These are phyloP conservation scores for Rana temporaria DNA, from an alignment of 2,113 vertebrate genomes.

Conservation along the genomic window DNA sequence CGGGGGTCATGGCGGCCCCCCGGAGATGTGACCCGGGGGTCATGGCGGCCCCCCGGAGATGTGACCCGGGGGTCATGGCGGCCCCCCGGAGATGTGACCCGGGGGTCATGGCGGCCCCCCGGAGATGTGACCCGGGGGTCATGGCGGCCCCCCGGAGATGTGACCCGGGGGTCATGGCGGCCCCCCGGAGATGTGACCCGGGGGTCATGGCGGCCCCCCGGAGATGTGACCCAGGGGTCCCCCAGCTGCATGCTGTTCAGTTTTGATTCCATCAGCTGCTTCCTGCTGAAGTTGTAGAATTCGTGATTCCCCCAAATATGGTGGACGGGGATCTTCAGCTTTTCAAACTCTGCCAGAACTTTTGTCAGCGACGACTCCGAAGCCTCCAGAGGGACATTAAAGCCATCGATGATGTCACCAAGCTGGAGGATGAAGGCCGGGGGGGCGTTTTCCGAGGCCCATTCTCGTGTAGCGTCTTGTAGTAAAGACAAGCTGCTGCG, in stretches of 20 bases:
- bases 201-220: constrained; percentile 5
- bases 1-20: no score
- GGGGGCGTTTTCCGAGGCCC: constrained; percentile 68
- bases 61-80: no score
- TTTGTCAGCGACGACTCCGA: constrained; percentile 75
- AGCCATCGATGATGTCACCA: constrained; percentile 91
- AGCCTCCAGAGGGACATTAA: constrained; percentile 71
- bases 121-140: no score
- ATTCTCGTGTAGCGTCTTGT: constrained; percentile 71
- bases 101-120: no score
- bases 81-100: no score
- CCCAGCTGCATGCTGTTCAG: constrained; percentile 74
- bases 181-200: background rate
- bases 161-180: no score
- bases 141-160: no score
- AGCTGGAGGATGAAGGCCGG: constrained; percentile 87
- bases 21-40: no score
- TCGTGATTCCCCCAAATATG: constrained; percentile 96
- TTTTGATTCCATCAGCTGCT: constrained; percentile 68
- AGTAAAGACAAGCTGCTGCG: constrained; percentile 80
- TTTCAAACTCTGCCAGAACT: constrained; percentile 75
- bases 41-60: no score
- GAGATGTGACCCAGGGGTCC: background rate
- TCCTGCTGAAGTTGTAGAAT: constrained; percentile 90
- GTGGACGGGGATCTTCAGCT: constrained; percentile 74